A percentile compares a stretch with the other conserved stretches of the same genome.
Evolutionary conservation across 2,113 vertebrate species (phyloP).

Genomic region (Eulemur rufifrons): DNA sequence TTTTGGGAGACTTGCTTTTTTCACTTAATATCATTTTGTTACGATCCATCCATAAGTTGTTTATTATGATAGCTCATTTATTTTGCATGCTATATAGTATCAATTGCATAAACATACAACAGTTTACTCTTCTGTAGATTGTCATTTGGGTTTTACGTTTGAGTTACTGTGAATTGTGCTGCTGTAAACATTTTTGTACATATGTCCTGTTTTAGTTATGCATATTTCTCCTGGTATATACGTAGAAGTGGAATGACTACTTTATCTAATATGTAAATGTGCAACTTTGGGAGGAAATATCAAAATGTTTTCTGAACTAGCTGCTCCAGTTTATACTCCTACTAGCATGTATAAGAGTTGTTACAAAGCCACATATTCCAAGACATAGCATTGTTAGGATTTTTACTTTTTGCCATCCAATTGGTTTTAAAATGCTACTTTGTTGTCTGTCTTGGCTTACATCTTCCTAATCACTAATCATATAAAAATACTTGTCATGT

Average conservation of each 20-base stretch:
- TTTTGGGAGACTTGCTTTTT: not conserved
- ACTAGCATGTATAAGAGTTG: not conserved
- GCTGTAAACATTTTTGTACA: not conserved
- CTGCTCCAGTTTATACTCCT: not conserved
- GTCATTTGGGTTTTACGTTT: not conserved
- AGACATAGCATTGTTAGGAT: not conserved
- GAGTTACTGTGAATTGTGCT: not conserved
- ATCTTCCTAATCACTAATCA: not conserved
- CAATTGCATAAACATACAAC: not conserved
- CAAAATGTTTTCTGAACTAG: not conserved
- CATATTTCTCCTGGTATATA: not conserved
- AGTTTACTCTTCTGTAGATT: not conserved
- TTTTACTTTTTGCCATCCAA: not conserved
- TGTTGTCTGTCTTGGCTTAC: not conserved
- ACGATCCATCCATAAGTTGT: not conserved
- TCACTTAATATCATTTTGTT: not conserved
- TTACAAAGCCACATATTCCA: not conserved
- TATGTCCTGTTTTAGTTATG: not conserved
- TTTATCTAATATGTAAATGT: not conserved
- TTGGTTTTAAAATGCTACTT: not conserved
- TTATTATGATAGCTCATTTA: not conserved
- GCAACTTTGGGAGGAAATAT: not conserved
- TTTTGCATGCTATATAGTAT: not conserved
- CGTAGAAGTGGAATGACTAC: not conserved
- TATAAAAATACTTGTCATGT: not conserved